A percentile compares a stretch with the other conserved stretches of the same genome.
These are phyloP conservation scores for Ceraclea dissimilis DNA, from an alignment of 2,888 invertebrate genomes.

Conservation along the genomic window DNA sequence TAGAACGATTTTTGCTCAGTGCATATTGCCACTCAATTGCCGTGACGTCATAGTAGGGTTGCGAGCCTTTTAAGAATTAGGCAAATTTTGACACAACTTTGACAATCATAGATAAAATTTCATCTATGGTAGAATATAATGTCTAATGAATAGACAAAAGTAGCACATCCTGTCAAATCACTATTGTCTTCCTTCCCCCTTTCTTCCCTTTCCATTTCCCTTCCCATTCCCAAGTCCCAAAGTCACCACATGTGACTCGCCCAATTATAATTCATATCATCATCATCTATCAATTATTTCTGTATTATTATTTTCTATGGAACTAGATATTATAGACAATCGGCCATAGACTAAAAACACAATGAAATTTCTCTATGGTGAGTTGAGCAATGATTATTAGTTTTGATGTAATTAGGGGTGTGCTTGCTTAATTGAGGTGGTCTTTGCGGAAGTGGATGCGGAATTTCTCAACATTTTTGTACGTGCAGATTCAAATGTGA, in stretches of 20 bases:
- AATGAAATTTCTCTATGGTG: background rate
- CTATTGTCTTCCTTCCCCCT: background rate
- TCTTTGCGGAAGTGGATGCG: too few species aligned
- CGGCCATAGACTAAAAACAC: background rate
- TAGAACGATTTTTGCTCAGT: too few species aligned
- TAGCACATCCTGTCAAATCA: background rate
- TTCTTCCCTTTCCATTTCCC: too few species aligned
- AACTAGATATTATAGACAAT: background rate
- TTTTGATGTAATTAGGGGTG: background rate
- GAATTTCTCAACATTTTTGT: too few species aligned
- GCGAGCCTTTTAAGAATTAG: too few species aligned
- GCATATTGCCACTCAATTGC: too few species aligned
- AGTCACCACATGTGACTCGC: background rate
- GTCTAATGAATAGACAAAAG: background rate
- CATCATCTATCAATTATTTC: background rate
- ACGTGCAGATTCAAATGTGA: too few species aligned
- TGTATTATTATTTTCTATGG: background rate
- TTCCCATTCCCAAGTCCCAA: background rate
- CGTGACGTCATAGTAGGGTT: too few species aligned
- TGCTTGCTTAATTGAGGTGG: too few species aligned
- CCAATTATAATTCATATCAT: background rate
- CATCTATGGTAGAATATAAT: background rate
- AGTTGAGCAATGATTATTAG: background rate
- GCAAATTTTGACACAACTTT: background rate
- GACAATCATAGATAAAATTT: background rate